phyloP scores from a whole-genome alignment of 2,113 vertebrate species.

The Cavia porcellus region DNA sequence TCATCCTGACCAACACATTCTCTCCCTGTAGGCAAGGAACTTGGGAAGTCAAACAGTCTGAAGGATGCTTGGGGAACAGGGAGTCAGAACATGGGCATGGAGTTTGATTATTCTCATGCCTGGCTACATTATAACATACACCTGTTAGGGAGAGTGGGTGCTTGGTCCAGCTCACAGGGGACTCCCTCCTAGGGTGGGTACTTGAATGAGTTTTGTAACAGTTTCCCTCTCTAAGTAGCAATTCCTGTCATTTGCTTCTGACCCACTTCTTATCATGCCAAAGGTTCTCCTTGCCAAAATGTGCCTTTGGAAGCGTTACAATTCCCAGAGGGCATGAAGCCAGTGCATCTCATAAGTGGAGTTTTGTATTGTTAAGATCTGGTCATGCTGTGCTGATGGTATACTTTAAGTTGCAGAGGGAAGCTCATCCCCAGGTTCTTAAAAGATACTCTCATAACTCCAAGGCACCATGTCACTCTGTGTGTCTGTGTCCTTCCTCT shows the following conservation, averaged over 20 bases:
- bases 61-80: constrained; percentile 5
- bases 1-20: constrained; percentile 64
- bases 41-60: constrained; percentile 39
- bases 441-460: rapidly evolving
- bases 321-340: neutral
- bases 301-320: neutral
- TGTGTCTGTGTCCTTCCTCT: rapidly evolving
- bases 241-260: no score
- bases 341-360: rapidly evolving
- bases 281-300: rapidly evolving
- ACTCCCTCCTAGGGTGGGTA: neutral
- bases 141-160: neutral
- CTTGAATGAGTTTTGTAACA: neutral
- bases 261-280: neutral
- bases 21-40: constrained; percentile 50
- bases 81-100: neutral
- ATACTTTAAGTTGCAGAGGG: neutral
- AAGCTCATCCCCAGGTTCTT: neutral
- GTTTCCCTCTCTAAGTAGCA: rapidly evolving
- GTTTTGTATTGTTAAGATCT: neutral
- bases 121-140: neutral
- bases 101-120: neutral
- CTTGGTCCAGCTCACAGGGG: neutral
- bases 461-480: rapidly evolving
- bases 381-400: neutral